Evolutionary conservation across 2,888 invertebrate genomes (phyloP).

Genomic region (Folsomia candida): DNA sequence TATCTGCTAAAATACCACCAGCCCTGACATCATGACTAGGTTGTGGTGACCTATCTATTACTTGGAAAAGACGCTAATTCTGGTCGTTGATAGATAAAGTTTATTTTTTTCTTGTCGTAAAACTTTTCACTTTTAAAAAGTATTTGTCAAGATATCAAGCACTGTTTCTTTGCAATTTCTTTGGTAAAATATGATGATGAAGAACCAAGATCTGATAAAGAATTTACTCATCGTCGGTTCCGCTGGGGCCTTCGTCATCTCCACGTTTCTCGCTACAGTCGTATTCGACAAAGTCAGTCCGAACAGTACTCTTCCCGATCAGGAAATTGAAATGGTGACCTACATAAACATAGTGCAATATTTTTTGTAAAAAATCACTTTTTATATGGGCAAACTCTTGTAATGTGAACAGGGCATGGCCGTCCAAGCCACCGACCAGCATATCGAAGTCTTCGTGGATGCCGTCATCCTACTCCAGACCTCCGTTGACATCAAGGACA

Average conservation of each 20-base stretch:
- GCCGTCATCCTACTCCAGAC: constrained; percentile 31
- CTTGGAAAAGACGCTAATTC: no score
- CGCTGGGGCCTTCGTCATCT: constrained; percentile 25
- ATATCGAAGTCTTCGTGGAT: constrained; percentile 37
- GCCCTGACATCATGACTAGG: no score
- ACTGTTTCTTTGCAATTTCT: no score
- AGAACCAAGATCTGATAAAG: constrained; percentile 30
- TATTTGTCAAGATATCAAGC: no score
- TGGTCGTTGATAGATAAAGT: no score
- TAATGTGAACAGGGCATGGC: constrained; percentile 31
- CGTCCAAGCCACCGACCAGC: constrained; percentile 35
- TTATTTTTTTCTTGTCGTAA: no score
- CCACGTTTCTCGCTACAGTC: constrained; percentile 35
- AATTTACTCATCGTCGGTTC: constrained; percentile 30
- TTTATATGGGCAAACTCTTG: no score
- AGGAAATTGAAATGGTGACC: constrained; percentile 38
- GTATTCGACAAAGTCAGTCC: constrained; percentile 33
- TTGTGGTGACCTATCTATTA: no score
- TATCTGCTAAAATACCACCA: no score
- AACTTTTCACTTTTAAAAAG: no score
- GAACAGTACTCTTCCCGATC: constrained; percentile 28
- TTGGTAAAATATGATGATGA: no score
- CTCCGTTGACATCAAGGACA: constrained; percentile 32
- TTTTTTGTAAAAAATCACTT: background rate
- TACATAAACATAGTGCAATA: background rate